Conservation (phyloP, 2,888 invertebrate genomes). For the Elysia crispata region DNA sequence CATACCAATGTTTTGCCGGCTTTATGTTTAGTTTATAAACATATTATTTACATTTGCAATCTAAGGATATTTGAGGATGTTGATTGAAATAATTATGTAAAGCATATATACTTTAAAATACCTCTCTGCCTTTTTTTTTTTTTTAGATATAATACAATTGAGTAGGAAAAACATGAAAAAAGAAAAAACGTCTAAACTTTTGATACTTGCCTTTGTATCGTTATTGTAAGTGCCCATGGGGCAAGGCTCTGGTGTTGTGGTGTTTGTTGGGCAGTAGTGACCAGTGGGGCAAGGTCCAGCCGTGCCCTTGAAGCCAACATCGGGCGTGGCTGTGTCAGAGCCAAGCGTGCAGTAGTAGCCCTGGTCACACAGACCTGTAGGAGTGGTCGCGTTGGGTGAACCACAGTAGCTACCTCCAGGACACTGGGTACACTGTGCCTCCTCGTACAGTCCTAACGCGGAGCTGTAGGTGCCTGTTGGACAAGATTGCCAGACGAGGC, state of each 20-base stretch:
- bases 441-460: constrained; percentile 61
- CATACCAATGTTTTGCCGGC: no score
- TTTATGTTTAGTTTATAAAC: no score
- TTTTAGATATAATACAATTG: no score
- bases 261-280: constrained; percentile 65
- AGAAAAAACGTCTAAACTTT: no score
- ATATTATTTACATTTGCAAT: no score
- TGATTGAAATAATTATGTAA: no score
- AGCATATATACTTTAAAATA: no score
- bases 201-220: constrained; percentile 52
- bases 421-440: constrained; percentile 71
- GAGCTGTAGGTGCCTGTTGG: constrained; percentile 72
- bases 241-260: constrained; percentile 66
- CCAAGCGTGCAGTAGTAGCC: constrained; percentile 71
- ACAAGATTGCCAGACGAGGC: constrained; percentile 70
- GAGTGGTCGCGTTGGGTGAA: constrained; percentile 61
- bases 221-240: constrained; percentile 69
- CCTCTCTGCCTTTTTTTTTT: no score
- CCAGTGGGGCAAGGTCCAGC: constrained; percentile 74
- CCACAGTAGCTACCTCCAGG: constrained; percentile 72
- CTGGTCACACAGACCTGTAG: constrained; percentile 64
- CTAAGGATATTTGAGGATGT: no score
- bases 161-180: no score
- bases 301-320: constrained; percentile 63
- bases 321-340: constrained; percentile 66